Percentiles rank a stretch among this genome's conserved stretches.
Evolutionary conservation across 2,113 vertebrate species (phyloP).

Genomic region (Albula goreensis): DNA sequence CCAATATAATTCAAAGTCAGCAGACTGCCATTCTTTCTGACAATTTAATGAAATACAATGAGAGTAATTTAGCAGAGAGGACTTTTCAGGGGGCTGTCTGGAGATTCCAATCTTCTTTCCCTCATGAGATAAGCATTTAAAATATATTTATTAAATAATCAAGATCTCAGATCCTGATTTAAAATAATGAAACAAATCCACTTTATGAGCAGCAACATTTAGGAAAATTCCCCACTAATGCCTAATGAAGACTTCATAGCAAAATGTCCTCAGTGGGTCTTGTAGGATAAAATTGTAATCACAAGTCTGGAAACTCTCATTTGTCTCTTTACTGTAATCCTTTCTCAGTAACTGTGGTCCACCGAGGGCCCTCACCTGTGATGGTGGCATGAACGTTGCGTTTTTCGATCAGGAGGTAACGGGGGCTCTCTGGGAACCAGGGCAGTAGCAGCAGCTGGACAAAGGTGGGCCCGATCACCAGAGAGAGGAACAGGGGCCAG

Average conservation of each 20-base stretch:
- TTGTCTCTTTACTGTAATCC: no score
- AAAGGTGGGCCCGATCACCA: conserved; percentile 74
- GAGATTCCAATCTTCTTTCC: not conserved
- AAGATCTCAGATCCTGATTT: not conserved
- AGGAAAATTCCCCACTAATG: not conserved
- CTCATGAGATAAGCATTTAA: not conserved
- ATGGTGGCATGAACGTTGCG: conserved; percentile 70
- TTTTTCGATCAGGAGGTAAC: conserved; percentile 86
- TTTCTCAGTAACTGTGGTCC: no score
- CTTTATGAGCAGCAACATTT: not conserved
- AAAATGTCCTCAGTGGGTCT: not conserved
- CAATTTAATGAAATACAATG: not conserved
- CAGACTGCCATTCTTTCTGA: not conserved
- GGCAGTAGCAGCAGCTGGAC: conserved; percentile 81
- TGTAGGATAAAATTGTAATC: not conserved
- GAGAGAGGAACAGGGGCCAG: conserved; percentile 82
- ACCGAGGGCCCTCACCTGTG: conserved; percentile 62
- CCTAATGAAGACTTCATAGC: not conserved
- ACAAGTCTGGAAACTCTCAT: not conserved
- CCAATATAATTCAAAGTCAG: not conserved
- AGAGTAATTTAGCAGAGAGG: not conserved
- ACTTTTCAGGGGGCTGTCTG: not conserved
- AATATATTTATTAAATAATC: not conserved
- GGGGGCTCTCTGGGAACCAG: conserved; percentile 88
- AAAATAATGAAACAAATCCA: not conserved